These are phyloP conservation scores for Chaetodon auriga DNA, from an alignment of 2,113 vertebrate species.

Conservation along the genomic window DNA sequence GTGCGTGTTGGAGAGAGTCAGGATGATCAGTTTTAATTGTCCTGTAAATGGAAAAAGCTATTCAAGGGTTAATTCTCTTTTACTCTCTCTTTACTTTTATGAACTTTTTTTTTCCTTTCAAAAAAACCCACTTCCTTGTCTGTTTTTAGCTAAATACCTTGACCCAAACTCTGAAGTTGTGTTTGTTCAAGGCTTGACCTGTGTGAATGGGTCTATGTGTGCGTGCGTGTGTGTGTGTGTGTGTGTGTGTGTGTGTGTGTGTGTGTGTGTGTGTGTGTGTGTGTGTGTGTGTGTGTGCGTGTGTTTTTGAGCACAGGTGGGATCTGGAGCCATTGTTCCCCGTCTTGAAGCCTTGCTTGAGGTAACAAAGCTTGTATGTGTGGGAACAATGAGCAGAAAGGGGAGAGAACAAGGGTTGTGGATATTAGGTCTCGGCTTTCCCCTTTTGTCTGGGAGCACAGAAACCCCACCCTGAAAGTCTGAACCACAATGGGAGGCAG, in stretches of 20 bases:
- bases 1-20: neutral
- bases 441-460: conserved; percentile 60
- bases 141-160: conserved; percentile 1
- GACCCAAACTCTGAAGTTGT: conserved; percentile 28
- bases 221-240: neutral
- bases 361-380: conserved; percentile 65
- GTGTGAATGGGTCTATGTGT: neutral
- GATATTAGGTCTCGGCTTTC: conserved; percentile 75
- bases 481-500: conserved; percentile 44
- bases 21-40: neutral
- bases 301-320: conserved; percentile 48
- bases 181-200: conserved; percentile 56
- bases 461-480: conserved; percentile 77
- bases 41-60: neutral
- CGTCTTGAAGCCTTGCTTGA: conserved; percentile 40
- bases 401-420: conserved; percentile 36
- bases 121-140: neutral
- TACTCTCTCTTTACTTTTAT: too few species aligned
- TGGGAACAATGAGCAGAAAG: conserved; percentile 70
- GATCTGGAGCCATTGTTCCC: conserved; percentile 57
- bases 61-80: neutral
- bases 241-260: conserved; percentile 4
- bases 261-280: conserved; percentile 22
- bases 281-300: conserved; percentile 13
- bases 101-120: neutral